phyloP scores from a whole-genome alignment of 2,888 invertebrate genomes.

The Dryomyza anilis region DNA sequence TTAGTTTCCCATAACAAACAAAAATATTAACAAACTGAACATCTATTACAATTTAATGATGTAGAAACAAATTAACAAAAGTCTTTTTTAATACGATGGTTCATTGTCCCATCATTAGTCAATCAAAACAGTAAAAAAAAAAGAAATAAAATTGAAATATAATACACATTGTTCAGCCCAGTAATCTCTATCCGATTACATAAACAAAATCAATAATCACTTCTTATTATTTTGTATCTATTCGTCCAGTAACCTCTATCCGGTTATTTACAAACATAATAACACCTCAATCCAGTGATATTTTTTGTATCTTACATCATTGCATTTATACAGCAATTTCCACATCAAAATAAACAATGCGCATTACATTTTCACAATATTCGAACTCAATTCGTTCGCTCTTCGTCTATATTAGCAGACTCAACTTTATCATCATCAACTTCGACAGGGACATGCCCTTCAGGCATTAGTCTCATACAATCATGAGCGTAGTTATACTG shows the following conservation, averaged over 20 bases:
- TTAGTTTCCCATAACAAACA: not conserved
- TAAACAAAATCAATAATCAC: not conserved
- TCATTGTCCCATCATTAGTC: not conserved
- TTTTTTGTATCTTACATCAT: not conserved
- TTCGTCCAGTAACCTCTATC: not conserved
- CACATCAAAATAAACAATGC: not conserved
- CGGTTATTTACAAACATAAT: too few relatives aligned
- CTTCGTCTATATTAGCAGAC: not conserved
- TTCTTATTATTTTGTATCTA: not conserved
- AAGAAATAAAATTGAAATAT: too few relatives aligned
- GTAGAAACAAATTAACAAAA: not conserved
- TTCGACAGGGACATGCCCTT: constrained; percentile 3
- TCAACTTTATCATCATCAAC: not conserved
- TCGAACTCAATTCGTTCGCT: not conserved
- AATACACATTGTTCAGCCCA: too few relatives aligned
- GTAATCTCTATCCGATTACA: not conserved
- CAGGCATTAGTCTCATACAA: not conserved
- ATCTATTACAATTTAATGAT: not conserved
- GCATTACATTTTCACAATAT: not conserved
- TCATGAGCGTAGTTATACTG: not conserved
- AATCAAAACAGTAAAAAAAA: too few relatives aligned
- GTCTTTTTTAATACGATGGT: not conserved
- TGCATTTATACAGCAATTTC: not conserved
- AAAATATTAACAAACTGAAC: not conserved
- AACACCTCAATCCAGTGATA: not conserved